Evolutionary conservation across 2,797 vertebrate species (phyloP), one percentile per base, ranked within the genome.

Genomic region (Simalia tracyae): DNA sequence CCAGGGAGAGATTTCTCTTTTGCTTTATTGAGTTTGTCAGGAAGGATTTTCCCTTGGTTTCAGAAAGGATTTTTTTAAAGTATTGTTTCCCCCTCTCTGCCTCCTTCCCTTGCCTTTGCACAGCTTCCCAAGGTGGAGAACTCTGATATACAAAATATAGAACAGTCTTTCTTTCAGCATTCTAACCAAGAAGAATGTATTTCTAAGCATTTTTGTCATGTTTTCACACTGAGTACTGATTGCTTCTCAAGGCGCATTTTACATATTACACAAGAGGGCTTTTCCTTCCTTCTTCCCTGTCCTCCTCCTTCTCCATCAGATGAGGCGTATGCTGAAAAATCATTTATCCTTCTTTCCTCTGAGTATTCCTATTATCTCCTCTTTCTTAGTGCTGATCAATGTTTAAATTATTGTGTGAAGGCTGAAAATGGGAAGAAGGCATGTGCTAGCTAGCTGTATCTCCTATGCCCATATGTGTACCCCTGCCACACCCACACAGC

Each of bases 1-100:
- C 91, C 0, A 2, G 57, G 84, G 84, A 94, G 28, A 95, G 94
- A 94, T 94, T 95, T 91, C 46, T 94, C 46, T 92, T 91, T 93
- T 90, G 22, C 90, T 95, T 93, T 94, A 93, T 89, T 84, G 36
- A 89, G n/a, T 90, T 42, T 91, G 91, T 93, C 89, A 90, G 63
- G 87, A 60, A 94, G 60, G 89, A 94, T 94, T 94, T 95, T 91
- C 90, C 84, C 91, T 85, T 88, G 72, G 31, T 72, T 63, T 92
- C n/a, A 88, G 92, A 93, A n/a, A 5, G 57, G 42, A 89, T 93
- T 89, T 26, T 93, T 87, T 26, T 3, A 24, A n/a, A 28, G 54
- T 92, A 12, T 12, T 91, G 1, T 72, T 92, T 93, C 91, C n/a
- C 31, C 68, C 15, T 60, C 3, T 6, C 91, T 90, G 26, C 36